A percentile compares a stretch with the other conserved stretches of the same genome.
These are phyloP conservation scores for Rallus crepitans DNA, from an alignment of 2,797 vertebrate genomes.

Conservation along the genomic window DNA sequence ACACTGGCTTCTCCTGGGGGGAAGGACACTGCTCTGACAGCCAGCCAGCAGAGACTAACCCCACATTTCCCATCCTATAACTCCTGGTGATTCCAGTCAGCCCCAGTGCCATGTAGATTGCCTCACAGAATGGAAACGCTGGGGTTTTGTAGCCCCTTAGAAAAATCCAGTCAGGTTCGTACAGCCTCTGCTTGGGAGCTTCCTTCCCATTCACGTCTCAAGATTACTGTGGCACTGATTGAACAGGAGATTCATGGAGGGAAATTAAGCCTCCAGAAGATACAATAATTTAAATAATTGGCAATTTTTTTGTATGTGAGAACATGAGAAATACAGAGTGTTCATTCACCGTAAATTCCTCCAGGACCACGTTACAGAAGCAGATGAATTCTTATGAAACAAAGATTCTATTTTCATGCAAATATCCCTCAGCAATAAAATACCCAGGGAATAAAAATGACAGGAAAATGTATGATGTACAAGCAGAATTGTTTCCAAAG, in stretches of 20 bases:
- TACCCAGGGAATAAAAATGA: constrained; percentile 61
- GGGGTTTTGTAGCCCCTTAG: neutral
- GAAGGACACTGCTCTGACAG: neutral
- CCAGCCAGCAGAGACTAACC: neutral
- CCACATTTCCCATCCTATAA: neutral
- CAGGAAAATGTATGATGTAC: constrained; percentile 61
- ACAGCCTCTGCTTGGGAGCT: neutral
- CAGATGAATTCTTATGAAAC: constrained; percentile 72
- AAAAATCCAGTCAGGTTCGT: neutral
- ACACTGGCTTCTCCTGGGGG: neutral
- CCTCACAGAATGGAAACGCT: neutral
- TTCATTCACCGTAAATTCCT: constrained; percentile 64
- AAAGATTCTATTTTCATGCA: constrained; percentile 76
- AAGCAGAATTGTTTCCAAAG: constrained; percentile 45
- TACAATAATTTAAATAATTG: constrained; percentile 75
- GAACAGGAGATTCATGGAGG: constrained; percentile 48
- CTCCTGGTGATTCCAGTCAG: neutral
- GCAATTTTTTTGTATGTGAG: constrained; percentile 45
- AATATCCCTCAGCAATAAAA: constrained; percentile 71
- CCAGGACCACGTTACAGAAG: constrained; percentile 15
- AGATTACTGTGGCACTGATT: constrained; percentile 18
- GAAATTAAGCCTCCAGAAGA: constrained; percentile 65
- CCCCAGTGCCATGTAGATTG: neutral
- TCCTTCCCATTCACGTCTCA: neutral
- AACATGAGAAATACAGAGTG: constrained; percentile 48